Percentiles rank a stretch among this genome's conserved stretches.
These are phyloP conservation scores for Diabrotica undecimpunctata DNA, from an alignment of 1,140 invertebrate species.

Conservation along the genomic window DNA sequence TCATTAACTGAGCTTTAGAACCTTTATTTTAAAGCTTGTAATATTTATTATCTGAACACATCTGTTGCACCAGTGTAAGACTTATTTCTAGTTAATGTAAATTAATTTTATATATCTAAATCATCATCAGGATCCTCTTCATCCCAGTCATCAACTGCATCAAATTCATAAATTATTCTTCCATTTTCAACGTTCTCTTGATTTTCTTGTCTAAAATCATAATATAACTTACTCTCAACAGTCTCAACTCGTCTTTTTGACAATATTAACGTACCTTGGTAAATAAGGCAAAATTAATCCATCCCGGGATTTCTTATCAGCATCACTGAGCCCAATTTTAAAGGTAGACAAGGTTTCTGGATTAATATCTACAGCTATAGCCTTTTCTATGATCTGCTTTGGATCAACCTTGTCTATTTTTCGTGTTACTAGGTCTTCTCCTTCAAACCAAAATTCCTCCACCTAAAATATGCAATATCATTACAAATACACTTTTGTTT, in stretches of 20 bases:
- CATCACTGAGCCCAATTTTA: conserved; percentile 55
- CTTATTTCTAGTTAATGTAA: not conserved
- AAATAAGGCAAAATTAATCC: conserved; percentile 55
- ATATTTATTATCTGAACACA: not conserved
- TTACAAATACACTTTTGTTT: too few species aligned
- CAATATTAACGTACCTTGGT: conserved; percentile 33
- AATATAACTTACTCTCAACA: too few species aligned
- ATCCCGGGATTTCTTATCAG: conserved; percentile 53
- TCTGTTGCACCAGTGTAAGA: not conserved
- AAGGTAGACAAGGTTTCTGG: conserved; percentile 55
- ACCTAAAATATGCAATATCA: conserved; percentile 27
- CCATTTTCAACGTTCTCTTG: conserved; percentile 42
- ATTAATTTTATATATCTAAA: conserved; percentile 48
- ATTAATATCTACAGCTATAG: conserved; percentile 35
- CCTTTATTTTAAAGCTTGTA: not conserved
- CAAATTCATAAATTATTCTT: conserved; percentile 55
- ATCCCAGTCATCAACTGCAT: conserved; percentile 60
- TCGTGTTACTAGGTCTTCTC: conserved; percentile 45
- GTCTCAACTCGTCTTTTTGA: too few species aligned
- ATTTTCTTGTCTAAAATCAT: not conserved
- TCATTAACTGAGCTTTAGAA: too few species aligned
- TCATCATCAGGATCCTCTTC: conserved; percentile 64
- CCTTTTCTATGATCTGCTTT: conserved; percentile 43
- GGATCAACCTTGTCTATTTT: conserved; percentile 46
- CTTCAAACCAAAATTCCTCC: conserved; percentile 49